Conservation (phyloP, 2,888 invertebrate genomes). For the Drosophila paracracens region DNA sequence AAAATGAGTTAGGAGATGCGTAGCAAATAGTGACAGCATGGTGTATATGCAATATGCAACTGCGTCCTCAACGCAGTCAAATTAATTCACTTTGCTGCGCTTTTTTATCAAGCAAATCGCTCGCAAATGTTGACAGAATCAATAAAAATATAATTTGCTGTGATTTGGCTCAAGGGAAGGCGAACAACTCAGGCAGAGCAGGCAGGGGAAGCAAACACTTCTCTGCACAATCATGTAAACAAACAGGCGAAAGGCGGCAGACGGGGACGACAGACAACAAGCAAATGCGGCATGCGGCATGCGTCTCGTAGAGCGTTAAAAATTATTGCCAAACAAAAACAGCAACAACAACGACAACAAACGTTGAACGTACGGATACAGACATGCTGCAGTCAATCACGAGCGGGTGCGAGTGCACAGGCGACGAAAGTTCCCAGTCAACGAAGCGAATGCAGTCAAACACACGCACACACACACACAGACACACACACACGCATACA, state of each 20-base stretch:
- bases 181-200: constrained; percentile 43
- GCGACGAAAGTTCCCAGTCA: constrained; percentile 78
- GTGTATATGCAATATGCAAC: constrained; percentile 60
- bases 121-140: constrained; percentile 71
- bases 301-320: constrained; percentile 60
- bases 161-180: constrained; percentile 72
- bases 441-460: constrained; percentile 81
- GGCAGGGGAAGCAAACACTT: constrained; percentile 55
- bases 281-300: constrained; percentile 64
- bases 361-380: constrained; percentile 42
- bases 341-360: constrained; percentile 30
- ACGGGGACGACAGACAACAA: constrained; percentile 31
- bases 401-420: constrained; percentile 64
- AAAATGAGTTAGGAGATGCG: neutral
- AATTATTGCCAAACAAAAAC: constrained; percentile 63
- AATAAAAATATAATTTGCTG: constrained; percentile 79
- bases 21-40: constrained; percentile 9
- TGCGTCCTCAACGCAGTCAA: constrained; percentile 41
- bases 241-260: constrained; percentile 53
- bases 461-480: constrained; percentile 53
- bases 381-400: constrained; percentile 79
- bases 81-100: constrained; percentile 74
- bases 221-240: constrained; percentile 76
- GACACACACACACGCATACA: constrained; percentile 5
- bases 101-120: constrained; percentile 72